Base-by-base conservation (phyloP, 1,140 invertebrate genomes). In the Chrysoperla carnea region DNA sequence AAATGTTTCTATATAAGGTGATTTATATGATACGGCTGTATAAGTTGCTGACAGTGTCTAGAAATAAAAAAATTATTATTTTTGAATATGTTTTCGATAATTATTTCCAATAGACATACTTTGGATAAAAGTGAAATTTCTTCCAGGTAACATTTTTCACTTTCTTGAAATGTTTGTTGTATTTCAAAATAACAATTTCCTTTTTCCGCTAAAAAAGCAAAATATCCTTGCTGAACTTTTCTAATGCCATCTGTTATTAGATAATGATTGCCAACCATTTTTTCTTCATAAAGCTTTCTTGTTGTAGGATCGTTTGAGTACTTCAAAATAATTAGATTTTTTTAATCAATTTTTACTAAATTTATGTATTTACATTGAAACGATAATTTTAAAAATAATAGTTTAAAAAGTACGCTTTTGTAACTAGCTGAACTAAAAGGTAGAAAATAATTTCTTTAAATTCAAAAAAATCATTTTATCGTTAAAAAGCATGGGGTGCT, bases 101-200 rank as follows among this genome's bases (percentile, higher is more conserved):
- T 61, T 1, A 66, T 63, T n/a, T 73, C 46, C 56, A 67, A 66
- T 0, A 73, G 71, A 44, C 69, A 60, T 1, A 67, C 56, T 0
- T 70, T 58, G 40, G 69, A 63, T 4, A 77, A 47, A 40, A 64
- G 71, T 47, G 68, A 61, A 44, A 77, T 70, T 51, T 74, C 70
- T 37, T 67, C 61, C 2, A 78, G 52, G 0, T 70, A 68, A 52
- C 76, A 78, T 53, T 76, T 77, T 50, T 78, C 72, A 4, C 67
- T 64, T 52, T 76, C 75, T 5, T 62, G 55, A 48, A 70, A 78
- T 40, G 65, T 71, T 50, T 74, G 68, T 36, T 66, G 63, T 4
- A 78, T 64, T 12, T 76, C 53, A 48, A 73, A 68, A 50, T 75
- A 76, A 0, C 68, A 65, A 0, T 67, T 58, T 1, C 69, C 66